Percentiles rank a stretch among this genome's conserved stretches.
Conservation (phyloP, 2,797 vertebrate species). For the Sebastes kiyomatsui region DNA sequence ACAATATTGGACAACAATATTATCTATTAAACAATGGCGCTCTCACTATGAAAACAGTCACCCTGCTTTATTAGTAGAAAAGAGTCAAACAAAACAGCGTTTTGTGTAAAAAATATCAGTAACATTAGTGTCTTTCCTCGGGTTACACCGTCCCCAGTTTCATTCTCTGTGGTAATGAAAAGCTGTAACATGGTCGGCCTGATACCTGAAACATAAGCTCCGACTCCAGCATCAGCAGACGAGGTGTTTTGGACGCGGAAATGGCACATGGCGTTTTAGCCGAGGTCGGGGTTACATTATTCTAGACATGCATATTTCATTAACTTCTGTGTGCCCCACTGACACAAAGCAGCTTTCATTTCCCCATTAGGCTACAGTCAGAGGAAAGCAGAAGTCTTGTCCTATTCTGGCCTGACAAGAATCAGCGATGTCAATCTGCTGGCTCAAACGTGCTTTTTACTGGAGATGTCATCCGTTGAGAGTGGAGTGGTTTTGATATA, state of each 20-base stretch:
- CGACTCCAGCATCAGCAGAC: constrained; percentile 17
- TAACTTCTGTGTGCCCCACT: constrained; percentile 57
- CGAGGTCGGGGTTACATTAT: constrained; percentile 54
- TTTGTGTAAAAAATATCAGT: constrained; percentile 8
- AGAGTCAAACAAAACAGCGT: neutral
- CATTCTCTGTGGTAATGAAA: constrained; percentile 25
- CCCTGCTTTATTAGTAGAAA: neutral
- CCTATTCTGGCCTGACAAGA: constrained; percentile 30
- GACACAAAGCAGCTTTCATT: constrained; percentile 74
- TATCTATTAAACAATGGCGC: neutral
- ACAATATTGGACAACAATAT: neutral
- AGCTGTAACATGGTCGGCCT: constrained; percentile 22
- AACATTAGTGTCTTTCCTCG: constrained; percentile 1
- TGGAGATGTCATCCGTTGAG: neutral
- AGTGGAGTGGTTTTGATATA: neutral
- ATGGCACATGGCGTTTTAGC: constrained; percentile 35
- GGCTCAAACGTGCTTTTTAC: neutral
- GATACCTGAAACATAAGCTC: constrained; percentile 39
- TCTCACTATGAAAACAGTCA: neutral
- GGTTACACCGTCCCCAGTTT: constrained; percentile 13
- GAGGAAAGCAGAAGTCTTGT: constrained; percentile 56
- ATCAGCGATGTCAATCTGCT: constrained; percentile 3
- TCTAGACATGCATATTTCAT: constrained; percentile 68
- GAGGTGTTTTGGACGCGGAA: constrained; percentile 48
- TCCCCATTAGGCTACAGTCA: constrained; percentile 56